phyloP scores from a whole-genome alignment of 2,888 invertebrate genomes.

The Eupithecia subumbrata region DNA sequence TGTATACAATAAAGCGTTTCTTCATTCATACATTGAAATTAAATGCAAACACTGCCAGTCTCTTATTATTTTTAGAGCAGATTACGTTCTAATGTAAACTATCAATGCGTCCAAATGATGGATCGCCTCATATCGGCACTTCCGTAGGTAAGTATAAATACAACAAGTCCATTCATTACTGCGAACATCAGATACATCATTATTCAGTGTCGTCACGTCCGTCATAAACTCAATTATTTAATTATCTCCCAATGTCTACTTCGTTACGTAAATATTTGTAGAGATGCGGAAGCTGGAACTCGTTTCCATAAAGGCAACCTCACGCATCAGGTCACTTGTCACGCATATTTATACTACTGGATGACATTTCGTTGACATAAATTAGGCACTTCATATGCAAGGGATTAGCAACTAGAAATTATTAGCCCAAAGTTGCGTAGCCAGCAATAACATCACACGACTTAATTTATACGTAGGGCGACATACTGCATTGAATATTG shows the following conservation, averaged over 20 bases:
- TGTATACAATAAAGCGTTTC: not conserved
- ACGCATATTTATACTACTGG: not conserved
- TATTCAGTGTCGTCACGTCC: slow-evolving; percentile 6
- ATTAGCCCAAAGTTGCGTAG: not conserved
- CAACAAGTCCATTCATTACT: not conserved
- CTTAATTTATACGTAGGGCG: not conserved
- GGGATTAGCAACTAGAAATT: not conserved
- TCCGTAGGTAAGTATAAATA: not conserved
- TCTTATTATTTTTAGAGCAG: not conserved
- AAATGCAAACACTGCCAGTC: not conserved
- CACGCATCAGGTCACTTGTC: not conserved
- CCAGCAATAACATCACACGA: not conserved
- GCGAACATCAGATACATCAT: not conserved
- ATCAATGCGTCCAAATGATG: not conserved
- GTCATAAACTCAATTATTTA: slow-evolving; percentile 12
- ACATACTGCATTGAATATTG: not conserved
- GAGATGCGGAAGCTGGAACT: slow-evolving; percentile 24
- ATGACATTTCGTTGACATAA: not conserved
- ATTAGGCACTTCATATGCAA: not conserved
- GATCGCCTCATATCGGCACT: not conserved
- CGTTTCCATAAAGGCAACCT: slow-evolving; percentile 21
- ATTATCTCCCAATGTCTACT: slow-evolving; percentile 9
- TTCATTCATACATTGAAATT: not conserved
- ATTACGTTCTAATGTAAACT: not conserved
- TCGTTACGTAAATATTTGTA: slow-evolving; percentile 12